phyloP scores from a whole-genome alignment of 2,797 vertebrate species.

The Gobionotothen gibberifrons region DNA sequence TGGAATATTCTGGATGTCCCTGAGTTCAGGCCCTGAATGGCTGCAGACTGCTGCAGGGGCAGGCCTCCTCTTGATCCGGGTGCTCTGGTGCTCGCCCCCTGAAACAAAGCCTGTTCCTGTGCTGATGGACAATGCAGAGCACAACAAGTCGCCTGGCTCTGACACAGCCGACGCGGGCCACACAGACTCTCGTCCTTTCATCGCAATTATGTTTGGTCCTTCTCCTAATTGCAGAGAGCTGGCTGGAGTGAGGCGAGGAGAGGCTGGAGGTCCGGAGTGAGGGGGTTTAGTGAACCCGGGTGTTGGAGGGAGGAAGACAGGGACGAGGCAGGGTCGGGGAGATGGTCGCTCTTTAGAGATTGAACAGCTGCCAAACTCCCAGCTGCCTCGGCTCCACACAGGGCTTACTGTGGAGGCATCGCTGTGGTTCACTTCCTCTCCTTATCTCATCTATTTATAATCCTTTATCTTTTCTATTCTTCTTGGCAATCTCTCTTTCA shows the following conservation, averaged over 20 bases:
- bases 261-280: slow-evolving; percentile 39
- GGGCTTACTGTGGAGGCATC: slow-evolving; percentile 37
- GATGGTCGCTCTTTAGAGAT: slow-evolving; percentile 74
- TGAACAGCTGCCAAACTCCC: slow-evolving; percentile 70
- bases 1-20: neutral
- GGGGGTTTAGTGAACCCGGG: slow-evolving; percentile 57
- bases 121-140: slow-evolving; percentile 10
- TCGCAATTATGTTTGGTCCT: slow-evolving; percentile 47
- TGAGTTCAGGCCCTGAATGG: slow-evolving; percentile 5
- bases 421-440: slow-evolving; percentile 11
- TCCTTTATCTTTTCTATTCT: neutral
- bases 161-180: slow-evolving; percentile 60
- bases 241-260: slow-evolving; percentile 49
- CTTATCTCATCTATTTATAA: neutral
- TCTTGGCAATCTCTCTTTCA: neutral
- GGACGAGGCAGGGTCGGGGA: slow-evolving; percentile 60
- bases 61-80: slow-evolving; percentile 34
- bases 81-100: slow-evolving; percentile 37
- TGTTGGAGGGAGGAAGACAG: slow-evolving; percentile 41
- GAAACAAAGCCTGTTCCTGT: slow-evolving; percentile 68
- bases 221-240: slow-evolving; percentile 68
- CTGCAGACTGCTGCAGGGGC: slow-evolving; percentile 2
- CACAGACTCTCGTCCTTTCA: slow-evolving; percentile 67
- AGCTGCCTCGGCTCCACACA: slow-evolving; percentile 62
- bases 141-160: slow-evolving; percentile 53